Percentiles rank a stretch among this genome's conserved stretches.
Evolutionary conservation across 2,797 vertebrate species (phyloP).

Genomic region (Babyrousa celebensis): DNA sequence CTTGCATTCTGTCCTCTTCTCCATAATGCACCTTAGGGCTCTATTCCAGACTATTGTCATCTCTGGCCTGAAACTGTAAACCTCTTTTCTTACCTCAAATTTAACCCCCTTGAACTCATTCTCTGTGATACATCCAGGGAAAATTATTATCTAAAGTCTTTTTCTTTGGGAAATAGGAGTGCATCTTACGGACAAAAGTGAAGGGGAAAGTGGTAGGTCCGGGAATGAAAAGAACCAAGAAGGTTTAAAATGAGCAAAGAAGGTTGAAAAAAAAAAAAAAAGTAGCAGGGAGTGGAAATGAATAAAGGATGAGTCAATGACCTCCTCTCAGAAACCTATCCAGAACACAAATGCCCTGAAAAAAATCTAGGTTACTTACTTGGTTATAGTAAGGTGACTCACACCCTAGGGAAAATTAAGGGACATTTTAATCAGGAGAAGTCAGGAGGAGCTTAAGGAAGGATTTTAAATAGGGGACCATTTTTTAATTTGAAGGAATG

Average conservation of each 20-base stretch:
- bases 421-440: not conserved
- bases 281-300: not conserved
- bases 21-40: not conserved
- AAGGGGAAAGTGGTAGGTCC: not conserved
- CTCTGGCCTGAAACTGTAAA: not conserved
- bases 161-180: not conserved
- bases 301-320: not conserved
- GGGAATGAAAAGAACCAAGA: not conserved
- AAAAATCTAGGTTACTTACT: not conserved
- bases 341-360: not conserved
- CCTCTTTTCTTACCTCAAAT: not conserved
- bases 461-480: not conserved
- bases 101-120: not conserved
- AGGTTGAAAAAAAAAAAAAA: not conserved
- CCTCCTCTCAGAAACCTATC: not conserved
- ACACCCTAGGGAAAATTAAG: not conserved
- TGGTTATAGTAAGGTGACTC: not conserved
- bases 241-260: not conserved
- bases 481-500: not conserved
- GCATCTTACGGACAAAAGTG: not conserved
- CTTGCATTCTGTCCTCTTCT: not conserved
- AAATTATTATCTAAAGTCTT: not conserved
- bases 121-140: not conserved
- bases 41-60: not conserved
- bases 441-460: not conserved